Evolutionary conservation across 2,888 invertebrate genomes (phyloP).

Genomic region (Stenchaetothrips biformis): DNA sequence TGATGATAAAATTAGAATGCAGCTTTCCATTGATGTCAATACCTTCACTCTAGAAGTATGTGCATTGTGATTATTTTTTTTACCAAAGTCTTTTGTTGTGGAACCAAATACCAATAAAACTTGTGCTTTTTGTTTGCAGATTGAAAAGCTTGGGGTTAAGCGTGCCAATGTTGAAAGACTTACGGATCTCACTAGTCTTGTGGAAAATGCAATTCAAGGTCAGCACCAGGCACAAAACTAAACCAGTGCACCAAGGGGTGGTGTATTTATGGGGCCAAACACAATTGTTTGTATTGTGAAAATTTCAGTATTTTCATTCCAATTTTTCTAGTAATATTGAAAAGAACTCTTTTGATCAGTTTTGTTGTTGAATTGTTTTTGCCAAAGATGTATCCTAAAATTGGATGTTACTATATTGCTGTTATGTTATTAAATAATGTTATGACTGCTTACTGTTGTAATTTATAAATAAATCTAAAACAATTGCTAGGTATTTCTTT

Average conservation of each 20-base stretch:
- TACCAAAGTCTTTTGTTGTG: slow-evolving; percentile 25
- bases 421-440: too few species aligned
- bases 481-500: too few species aligned
- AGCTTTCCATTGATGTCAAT: slow-evolving; percentile 79
- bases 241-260: too few species aligned
- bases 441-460: too few species aligned
- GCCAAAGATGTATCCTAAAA: neutral
- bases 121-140: slow-evolving; percentile 43
- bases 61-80: slow-evolving; percentile 11
- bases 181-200: slow-evolving; percentile 56
- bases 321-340: neutral
- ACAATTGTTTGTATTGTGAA: neutral
- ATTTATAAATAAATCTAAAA: too few species aligned
- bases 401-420: too few species aligned
- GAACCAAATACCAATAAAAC: slow-evolving; percentile 23
- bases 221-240: neutral
- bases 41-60: slow-evolving; percentile 61
- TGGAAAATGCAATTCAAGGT: slow-evolving; percentile 46
- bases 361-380: neutral
- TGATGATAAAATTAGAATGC: slow-evolving; percentile 90
- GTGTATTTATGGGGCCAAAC: neutral
- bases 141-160: slow-evolving; percentile 53
- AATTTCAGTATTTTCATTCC: neutral
- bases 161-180: slow-evolving; percentile 56
- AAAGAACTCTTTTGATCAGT: neutral